Evolutionary conservation across 2,113 vertebrate genomes (phyloP).

Genomic region (Scomber japonicus): DNA sequence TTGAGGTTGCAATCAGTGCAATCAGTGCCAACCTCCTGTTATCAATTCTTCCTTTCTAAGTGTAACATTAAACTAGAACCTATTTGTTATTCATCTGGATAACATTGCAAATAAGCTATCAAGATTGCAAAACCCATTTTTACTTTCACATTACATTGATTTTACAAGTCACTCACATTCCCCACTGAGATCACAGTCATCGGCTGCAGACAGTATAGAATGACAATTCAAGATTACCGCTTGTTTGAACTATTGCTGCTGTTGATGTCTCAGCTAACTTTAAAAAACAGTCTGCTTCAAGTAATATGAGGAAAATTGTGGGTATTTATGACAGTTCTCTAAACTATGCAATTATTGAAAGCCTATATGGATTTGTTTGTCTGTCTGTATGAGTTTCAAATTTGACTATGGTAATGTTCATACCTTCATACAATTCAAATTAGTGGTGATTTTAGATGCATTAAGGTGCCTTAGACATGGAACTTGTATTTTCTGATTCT

Average conservation of each 20-base stretch:
- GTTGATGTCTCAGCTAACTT: slow-evolving; percentile 26
- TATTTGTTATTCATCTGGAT: slow-evolving; percentile 74
- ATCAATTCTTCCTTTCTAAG: slow-evolving; percentile 57
- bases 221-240: slow-evolving; percentile 47
- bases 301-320: not conserved
- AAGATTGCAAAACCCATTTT: slow-evolving; percentile 20
- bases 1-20: slow-evolving; percentile 71
- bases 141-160: slow-evolving; percentile 63
- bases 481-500: not conserved
- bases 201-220: slow-evolving; percentile 36
- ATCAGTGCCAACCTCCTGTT: slow-evolving; percentile 60
- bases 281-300: not conserved
- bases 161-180: slow-evolving; percentile 58
- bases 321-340: slow-evolving; percentile 2
- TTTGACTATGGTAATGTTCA: not conserved
- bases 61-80: slow-evolving; percentile 63
- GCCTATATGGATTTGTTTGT: not conserved
- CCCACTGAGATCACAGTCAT: slow-evolving; percentile 41
- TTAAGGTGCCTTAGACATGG: not conserved
- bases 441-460: not conserved
- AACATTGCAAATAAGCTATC: slow-evolving; percentile 36
- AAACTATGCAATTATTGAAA: slow-evolving; percentile 14
- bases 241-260: slow-evolving; percentile 27
- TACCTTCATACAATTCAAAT: not conserved
- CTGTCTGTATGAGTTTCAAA: not conserved